Evolutionary conservation across 2,888 invertebrate species (phyloP).

Genomic region (Aphidoletes aphidimyza): DNA sequence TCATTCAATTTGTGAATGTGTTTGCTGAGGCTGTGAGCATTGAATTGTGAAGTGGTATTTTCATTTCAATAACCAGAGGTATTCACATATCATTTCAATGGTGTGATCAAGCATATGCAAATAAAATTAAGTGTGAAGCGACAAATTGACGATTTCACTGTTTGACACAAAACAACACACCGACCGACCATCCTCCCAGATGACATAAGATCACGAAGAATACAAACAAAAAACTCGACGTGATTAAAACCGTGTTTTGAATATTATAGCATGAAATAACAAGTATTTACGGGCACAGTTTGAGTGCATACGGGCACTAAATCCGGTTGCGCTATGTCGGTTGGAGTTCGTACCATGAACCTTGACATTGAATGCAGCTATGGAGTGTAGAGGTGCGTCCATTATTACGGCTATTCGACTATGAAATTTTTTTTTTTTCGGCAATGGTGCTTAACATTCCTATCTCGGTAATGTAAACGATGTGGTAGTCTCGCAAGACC

Average conservation of each 20-base stretch:
- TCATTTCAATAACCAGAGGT: neutral
- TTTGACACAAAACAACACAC: neutral
- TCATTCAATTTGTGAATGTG: neutral
- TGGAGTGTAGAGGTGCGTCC: constrained; percentile 1
- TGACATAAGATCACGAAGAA: neutral
- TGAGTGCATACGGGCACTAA: neutral
- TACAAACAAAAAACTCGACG: neutral
- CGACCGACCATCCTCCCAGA: neutral
- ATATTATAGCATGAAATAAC: constrained; percentile 29
- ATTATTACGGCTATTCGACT: neutral
- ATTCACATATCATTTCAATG: neutral
- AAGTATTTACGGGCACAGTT: constrained; percentile 26
- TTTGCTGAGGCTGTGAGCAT: neutral
- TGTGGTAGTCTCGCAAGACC: too few species aligned
- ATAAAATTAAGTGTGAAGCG: constrained; percentile 44
- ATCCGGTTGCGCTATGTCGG: neutral
- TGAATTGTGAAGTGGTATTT: neutral
- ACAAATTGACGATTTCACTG: constrained; percentile 30
- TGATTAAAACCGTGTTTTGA: constrained; percentile 8
- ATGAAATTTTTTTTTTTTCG: too few species aligned
- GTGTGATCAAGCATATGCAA: constrained; percentile 38
- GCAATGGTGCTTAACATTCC: too few species aligned
- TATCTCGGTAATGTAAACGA: too few species aligned
- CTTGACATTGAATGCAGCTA: constrained; percentile 38
- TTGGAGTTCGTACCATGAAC: constrained; percentile 34